Evolutionary conservation across 2,113 vertebrate genomes (phyloP).

Genomic region (Brachirus orientalis): DNA sequence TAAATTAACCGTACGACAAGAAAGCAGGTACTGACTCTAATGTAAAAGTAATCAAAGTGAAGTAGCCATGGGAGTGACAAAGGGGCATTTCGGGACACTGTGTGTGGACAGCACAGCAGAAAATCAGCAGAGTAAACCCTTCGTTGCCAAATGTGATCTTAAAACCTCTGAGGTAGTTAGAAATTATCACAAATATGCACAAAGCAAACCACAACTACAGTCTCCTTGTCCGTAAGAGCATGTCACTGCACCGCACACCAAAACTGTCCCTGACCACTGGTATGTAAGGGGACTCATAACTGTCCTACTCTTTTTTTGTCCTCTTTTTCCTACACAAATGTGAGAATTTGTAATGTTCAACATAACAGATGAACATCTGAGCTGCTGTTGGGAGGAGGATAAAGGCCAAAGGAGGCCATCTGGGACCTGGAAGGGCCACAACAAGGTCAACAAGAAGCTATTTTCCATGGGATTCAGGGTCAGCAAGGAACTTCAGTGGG

Average conservation of each 20-base stretch:
- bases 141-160: constrained; percentile 25
- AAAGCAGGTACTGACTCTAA: too few relatives aligned
- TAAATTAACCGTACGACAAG: too few relatives aligned
- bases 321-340: constrained; percentile 28
- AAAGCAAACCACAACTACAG: constrained; percentile 24
- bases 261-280: not conserved
- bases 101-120: constrained; percentile 5
- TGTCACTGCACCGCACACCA: not conserved
- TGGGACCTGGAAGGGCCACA: constrained; percentile 47
- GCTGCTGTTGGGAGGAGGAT: constrained; percentile 49
- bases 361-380: constrained; percentile 72
- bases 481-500: too few relatives aligned
- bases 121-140: constrained; percentile 21
- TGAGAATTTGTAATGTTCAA: constrained; percentile 55
- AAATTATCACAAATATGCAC: constrained; percentile 36
- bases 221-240: constrained; percentile 16
- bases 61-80: constrained; percentile 23
- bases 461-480: constrained; percentile 17
- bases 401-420: constrained; percentile 53
- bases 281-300: constrained; percentile 2
- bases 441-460: constrained; percentile 33
- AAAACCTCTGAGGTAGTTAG: constrained; percentile 27
- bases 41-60: not conserved
- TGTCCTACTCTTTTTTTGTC: not conserved
- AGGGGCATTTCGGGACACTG: constrained; percentile 31